Conservation (phyloP, 2,797 vertebrate genomes). For the Coracias cyanogaster region DNA sequence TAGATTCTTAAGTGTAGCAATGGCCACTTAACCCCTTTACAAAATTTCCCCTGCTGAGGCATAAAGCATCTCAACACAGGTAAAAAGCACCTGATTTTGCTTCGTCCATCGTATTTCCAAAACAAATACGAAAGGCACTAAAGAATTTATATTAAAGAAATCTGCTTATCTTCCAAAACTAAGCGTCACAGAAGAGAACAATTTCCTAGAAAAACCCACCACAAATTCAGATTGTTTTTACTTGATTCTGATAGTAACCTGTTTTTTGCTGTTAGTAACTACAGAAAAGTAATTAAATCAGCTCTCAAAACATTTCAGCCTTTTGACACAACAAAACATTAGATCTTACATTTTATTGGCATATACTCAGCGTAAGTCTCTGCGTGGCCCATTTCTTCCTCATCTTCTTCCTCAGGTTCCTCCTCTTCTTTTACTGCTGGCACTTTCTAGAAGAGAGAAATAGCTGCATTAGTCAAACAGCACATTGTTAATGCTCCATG, state of each 20-base stretch:
- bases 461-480: not conserved
- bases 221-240: not conserved
- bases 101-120: not conserved
- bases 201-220: not conserved
- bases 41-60: not conserved
- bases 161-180: not conserved
- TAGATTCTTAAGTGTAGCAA: not conserved
- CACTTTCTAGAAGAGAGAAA: constrained; percentile 83
- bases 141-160: not conserved
- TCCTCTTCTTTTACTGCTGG: constrained; percentile 93
- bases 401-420: constrained; percentile 96
- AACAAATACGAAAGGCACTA: not conserved
- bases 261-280: not conserved
- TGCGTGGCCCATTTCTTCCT: constrained; percentile 97
- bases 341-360: constrained; percentile 94
- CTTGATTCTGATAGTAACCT: not conserved
- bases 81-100: not conserved
- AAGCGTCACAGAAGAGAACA: fast-evolving
- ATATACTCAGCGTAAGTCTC: constrained; percentile 99
- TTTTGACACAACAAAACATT: not conserved
- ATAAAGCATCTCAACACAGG: not conserved
- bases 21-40: not conserved
- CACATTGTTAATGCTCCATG: not conserved
- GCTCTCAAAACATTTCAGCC: not conserved
- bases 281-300: not conserved